Percentiles rank a stretch among this genome's conserved stretches.
Conservation (phyloP, 2,797 vertebrate species). For the Melanotaenia nigrans region DNA sequence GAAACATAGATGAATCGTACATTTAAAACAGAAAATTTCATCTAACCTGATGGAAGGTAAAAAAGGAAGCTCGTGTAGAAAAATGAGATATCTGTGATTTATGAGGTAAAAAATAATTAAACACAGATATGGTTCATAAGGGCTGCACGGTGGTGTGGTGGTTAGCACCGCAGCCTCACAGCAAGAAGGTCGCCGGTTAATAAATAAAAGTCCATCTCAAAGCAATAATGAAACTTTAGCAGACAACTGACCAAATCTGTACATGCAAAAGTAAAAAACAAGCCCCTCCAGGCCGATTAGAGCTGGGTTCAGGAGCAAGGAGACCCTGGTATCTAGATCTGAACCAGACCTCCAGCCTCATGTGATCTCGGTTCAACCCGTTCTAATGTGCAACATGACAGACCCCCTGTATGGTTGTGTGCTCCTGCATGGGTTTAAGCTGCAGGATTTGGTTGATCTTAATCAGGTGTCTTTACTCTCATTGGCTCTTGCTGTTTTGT, state of each 20-base stretch:
- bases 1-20: no score
- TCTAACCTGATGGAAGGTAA: background rate
- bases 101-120: background rate
- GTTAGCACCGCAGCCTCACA: no score
- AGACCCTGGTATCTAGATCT: background rate
- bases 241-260: background rate
- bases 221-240: background rate
- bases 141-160: no score
- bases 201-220: no score
- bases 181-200: no score
- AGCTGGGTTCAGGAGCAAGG: background rate
- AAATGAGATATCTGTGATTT: background rate
- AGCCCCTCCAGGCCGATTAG: background rate
- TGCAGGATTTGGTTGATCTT: slow-evolving; percentile 53
- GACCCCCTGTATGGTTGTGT: slow-evolving; percentile 19
- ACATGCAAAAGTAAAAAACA: background rate
- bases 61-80: background rate
- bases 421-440: slow-evolving; percentile 34
- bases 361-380: slow-evolving; percentile 32
- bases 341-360: slow-evolving; percentile 26
- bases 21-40: background rate
- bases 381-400: slow-evolving; percentile 13
- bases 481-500: slow-evolving; percentile 37
- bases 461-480: slow-evolving; percentile 57
- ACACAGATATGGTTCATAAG: background rate